Evolutionary conservation across 2,113 vertebrate species (phyloP).

Genomic region (Gambusia holbrooki): DNA sequence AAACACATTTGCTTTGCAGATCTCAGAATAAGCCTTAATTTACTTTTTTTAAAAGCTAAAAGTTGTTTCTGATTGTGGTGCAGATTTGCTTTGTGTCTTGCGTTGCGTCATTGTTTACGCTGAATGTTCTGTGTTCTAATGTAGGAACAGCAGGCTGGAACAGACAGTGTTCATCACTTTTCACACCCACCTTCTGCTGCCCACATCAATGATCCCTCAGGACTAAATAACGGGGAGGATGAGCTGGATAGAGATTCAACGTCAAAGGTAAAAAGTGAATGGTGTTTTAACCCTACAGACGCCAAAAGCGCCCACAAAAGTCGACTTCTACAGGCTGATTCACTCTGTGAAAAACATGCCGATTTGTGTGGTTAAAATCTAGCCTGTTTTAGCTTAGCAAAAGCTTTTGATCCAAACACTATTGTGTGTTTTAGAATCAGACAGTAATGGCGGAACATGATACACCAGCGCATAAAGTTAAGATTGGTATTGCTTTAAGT

Average conservation of each 20-base stretch:
- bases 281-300: background rate
- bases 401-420: background rate
- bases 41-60: background rate
- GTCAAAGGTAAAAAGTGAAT: slow-evolving; percentile 69
- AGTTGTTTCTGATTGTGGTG: background rate
- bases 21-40: background rate
- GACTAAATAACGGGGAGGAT: slow-evolving; percentile 51
- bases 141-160: slow-evolving; percentile 31
- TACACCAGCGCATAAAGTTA: background rate
- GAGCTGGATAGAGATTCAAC: slow-evolving; percentile 68
- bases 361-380: background rate
- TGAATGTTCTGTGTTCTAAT: slow-evolving; percentile 5
- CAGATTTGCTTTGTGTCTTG: background rate
- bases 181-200: slow-evolving; percentile 14
- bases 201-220: slow-evolving; percentile 31
- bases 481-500: background rate
- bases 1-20: too few species aligned
- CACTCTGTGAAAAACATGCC: too few species aligned
- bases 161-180: background rate
- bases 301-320: too few species aligned
- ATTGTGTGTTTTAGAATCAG: background rate
- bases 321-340: background rate
- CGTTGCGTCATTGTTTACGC: background rate
- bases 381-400: background rate
- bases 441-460: background rate